Percentiles rank a stretch among this genome's conserved stretches.
phyloP scores from a whole-genome alignment of 2,113 vertebrate genomes.

The Fregetta grallaria region DNA sequence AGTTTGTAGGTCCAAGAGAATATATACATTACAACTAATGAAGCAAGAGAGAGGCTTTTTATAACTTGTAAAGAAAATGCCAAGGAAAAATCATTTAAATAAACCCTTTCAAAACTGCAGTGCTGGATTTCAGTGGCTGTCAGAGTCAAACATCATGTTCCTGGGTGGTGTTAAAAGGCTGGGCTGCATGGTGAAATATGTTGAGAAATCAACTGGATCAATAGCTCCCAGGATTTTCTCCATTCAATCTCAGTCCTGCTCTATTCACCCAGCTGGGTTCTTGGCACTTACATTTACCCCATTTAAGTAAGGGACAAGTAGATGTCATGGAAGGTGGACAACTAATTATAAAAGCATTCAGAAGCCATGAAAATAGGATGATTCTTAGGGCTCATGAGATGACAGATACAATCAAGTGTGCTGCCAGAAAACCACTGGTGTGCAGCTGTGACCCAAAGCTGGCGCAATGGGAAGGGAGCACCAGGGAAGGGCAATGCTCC shows the following conservation, averaged over 20 bases:
- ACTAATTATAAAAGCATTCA: conserved; percentile 21
- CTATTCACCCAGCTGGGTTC: conserved; percentile 12
- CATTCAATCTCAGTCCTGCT: not conserved
- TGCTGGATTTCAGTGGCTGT: not conserved
- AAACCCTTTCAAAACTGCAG: not conserved
- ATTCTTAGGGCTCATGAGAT: not conserved
- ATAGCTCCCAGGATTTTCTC: not conserved
- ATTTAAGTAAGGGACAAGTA: conserved; percentile 50
- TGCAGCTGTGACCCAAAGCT: not conserved
- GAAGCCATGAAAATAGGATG: conserved; percentile 27
- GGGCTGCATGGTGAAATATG: not conserved
- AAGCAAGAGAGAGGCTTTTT: conserved; percentile 23
- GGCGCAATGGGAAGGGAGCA: not conserved
- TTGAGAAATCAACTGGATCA: not conserved
- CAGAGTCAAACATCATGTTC: not conserved
- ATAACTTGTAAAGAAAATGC: not conserved
- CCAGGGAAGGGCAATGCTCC: not conserved
- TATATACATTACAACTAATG: not conserved
- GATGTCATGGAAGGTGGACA: not conserved
- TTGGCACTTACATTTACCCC: not conserved
- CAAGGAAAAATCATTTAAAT: conserved; percentile 11
- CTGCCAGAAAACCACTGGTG: conserved; percentile 26
- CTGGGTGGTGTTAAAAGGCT: not conserved
- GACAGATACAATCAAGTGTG: conserved; percentile 27
- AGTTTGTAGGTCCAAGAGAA: not conserved